Evolutionary conservation across 2,113 vertebrate genomes (phyloP), one percentile per base, ranked within the genome.

Genomic region (Mystacornis crossleyi): DNA sequence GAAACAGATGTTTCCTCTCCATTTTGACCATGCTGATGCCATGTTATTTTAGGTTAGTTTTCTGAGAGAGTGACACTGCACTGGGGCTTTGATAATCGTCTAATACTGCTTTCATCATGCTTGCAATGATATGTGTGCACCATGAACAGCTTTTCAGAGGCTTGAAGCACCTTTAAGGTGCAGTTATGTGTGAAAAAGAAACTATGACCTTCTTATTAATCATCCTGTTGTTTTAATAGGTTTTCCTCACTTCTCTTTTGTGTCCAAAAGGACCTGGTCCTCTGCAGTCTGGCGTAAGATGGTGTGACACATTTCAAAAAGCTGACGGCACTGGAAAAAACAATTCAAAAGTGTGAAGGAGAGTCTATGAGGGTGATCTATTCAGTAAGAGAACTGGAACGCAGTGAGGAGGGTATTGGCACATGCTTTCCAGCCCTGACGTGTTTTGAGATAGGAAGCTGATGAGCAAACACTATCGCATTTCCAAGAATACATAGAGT

Each of bases 1-100:
- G 94, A 97, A 97, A 96, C 96, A 97, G 97, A 93, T 97, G 96
- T 96, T 97, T 97, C 97, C 95, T 97, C 92, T 97, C 66, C 86
- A 89, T 80, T 93, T 95, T 51, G 70, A 81, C 86, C 54, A 58
- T 73, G 75, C 54, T 2, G 28, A 82, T 93, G 83, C 83, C 78
- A n/a, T 81, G 77, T 95, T 95, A 89, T 92, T 95, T 94, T 87
- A 95, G 73, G 78, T 94, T 45, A 94, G 92, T 77, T 70, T 65
- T 72, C 70, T 45, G 77, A 95, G 91, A 86, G 78, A 62, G 38
- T 48, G 34, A 74, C 57, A 42, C 58, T 33, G 71, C 34, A 80
- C 18, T 4, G 4, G 26, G 25, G 33, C 43, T 86, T 86, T 73
- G 71, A 34, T 72, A 91, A 89, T 82, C 2, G 3, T 81, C 9